Base-by-base conservation (phyloP, 2,888 invertebrate genomes). In the Steinernema scapterisci region DNA sequence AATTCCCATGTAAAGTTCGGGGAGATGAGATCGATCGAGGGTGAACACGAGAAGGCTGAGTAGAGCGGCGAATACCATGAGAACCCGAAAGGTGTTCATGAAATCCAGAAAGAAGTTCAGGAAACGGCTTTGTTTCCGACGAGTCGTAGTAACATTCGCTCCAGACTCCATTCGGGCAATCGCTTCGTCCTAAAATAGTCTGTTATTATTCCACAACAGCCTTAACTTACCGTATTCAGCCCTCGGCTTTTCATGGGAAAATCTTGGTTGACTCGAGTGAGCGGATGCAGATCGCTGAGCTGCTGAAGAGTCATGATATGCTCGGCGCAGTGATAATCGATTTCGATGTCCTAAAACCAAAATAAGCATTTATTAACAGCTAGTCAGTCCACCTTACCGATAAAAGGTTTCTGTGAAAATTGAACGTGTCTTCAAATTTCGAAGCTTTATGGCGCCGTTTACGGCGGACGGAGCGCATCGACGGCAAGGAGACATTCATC, bases 21-120 rank as follows among this genome's bases (percentile, higher is more conserved):
- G 52, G 1, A 46, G 23, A n/a, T 73, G 72, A 38, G 76, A 77
- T 70, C 75, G 76, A 46, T 83, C 83, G 45, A 81, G 77, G 23
- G 75, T 70, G 75, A 80, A 84, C 56, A 81, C 80, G 54, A 84
- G 74, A 21, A 82, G 78, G 74, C 83, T 81, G 11, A 81, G 75
- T 5, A 79, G 73, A 9, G 80, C 81, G 3, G 79, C 76, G 54
- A 73, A 21, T 16, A 79, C 38, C 54, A 79, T 71, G 19, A 79
- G 71, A 19, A 79, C 51, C n/a, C 79, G 77, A 46, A 79, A 79
- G 19, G 77, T 79, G 72, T 79, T 79, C 52, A 75, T 56, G 54
- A 79, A 79, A 38, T 80, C 76, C 5, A 46, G n/a, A 19, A 78
- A 23, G 74, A 78, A 78, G 38, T 76, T 21, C 13, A 54, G 56